A percentile compares a stretch with the other conserved stretches of the same genome.
These are phyloP conservation scores for Gibbula magus DNA, from an alignment of 2,888 invertebrate species.

Conservation along the genomic window DNA sequence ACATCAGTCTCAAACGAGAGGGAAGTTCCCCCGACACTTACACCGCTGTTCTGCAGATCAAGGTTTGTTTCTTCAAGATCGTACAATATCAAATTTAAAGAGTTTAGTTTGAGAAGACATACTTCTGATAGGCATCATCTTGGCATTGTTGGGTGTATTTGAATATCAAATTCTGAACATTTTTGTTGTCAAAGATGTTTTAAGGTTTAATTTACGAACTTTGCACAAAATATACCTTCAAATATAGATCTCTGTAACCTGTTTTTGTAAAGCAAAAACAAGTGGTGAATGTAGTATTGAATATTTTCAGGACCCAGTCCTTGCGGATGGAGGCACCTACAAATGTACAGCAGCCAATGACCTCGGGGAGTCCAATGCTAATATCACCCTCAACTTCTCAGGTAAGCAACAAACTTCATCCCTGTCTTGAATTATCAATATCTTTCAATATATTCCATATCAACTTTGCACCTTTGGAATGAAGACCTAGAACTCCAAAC, in stretches of 20 bases:
- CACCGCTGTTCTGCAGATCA: constrained; percentile 92
- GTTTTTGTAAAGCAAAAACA: too few relatives aligned
- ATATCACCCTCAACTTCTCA: constrained; percentile 92
- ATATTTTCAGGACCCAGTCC: constrained; percentile 85
- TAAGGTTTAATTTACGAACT: too few relatives aligned
- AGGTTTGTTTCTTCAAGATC: constrained; percentile 72
- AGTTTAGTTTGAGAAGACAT: not conserved
- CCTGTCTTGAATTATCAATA: not conserved
- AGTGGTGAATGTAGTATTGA: too few relatives aligned
- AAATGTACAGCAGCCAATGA: constrained; percentile 99
- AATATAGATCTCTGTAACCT: too few relatives aligned
- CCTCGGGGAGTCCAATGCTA: constrained; percentile 99
- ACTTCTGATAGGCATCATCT: not conserved
- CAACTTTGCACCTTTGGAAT: too few relatives aligned
- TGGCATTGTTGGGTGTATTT: too few relatives aligned
- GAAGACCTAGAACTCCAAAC: too few relatives aligned
- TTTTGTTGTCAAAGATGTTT: too few relatives aligned
- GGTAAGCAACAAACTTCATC: constrained; percentile 42
- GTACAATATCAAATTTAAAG: too few relatives aligned
- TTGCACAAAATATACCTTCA: too few relatives aligned
- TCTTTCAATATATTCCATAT: too few relatives aligned
- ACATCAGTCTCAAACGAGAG: constrained; percentile 91
- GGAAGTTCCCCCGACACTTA: constrained; percentile 90
- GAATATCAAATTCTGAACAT: too few relatives aligned
- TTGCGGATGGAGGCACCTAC: constrained; percentile 98